phyloP scores from a whole-genome alignment of 2,113 vertebrate species.

The Theropithecus gelada region DNA sequence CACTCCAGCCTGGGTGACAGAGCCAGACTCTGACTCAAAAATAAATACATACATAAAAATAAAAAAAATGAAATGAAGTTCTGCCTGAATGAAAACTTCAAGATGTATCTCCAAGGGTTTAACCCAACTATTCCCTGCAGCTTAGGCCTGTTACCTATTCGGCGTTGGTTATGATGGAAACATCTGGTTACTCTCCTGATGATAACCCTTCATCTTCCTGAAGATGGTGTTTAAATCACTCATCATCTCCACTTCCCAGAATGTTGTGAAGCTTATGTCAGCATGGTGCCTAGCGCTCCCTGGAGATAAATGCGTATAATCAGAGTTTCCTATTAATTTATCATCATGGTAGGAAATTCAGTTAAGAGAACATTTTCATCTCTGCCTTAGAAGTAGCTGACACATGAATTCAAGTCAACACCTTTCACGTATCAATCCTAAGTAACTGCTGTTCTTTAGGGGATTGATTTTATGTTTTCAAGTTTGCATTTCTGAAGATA shows the following conservation, averaged over 20 bases:
- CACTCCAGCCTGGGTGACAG: too few relatives aligned
- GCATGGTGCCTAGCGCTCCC: background rate
- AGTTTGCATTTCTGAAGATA: background rate
- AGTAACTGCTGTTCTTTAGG: background rate
- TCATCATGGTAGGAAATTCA: background rate
- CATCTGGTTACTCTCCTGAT: background rate
- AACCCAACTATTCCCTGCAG: background rate
- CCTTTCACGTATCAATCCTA: background rate
- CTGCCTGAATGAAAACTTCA: background rate
- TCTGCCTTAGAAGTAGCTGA: background rate
- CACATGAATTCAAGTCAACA: background rate
- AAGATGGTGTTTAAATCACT: constrained; percentile 2
- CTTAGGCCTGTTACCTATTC: background rate
- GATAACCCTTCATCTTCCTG: constrained; percentile 22
- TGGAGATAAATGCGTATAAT: background rate
- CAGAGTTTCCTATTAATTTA: constrained; percentile 7
- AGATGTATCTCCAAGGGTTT: background rate
- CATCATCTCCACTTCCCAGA: constrained; percentile 1
- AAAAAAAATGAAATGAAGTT: background rate
- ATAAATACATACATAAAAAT: too few relatives aligned
- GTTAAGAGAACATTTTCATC: constrained; percentile 8
- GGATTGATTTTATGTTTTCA: background rate
- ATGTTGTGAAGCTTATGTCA: background rate
- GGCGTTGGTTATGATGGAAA: background rate
- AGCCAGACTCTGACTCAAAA: too few relatives aligned